Percentiles rank a stretch among this genome's conserved stretches.
These are phyloP conservation scores for Trididemnum clinides DNA, from an alignment of 23 tunicate species.

Conservation along the genomic window DNA sequence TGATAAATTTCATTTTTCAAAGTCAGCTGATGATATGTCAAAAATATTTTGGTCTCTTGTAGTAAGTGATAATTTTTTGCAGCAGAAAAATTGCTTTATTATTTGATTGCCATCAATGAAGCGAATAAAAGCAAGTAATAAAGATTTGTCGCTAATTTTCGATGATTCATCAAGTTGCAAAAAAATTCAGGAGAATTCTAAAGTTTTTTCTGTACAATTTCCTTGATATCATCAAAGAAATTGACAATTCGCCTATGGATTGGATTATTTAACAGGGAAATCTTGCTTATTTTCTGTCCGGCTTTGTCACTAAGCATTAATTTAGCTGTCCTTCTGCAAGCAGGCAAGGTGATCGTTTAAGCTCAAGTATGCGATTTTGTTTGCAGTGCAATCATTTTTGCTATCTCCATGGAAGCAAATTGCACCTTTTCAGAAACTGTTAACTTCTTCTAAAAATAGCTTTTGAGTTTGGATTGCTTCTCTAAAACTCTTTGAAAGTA, in stretches of 20 bases:
- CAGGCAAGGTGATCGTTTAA: neutral
- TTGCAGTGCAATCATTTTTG: neutral
- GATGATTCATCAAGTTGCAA: neutral
- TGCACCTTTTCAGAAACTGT: neutral
- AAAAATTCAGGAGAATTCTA: neutral
- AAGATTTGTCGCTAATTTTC: neutral
- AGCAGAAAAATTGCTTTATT: neutral
- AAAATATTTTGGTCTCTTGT: neutral
- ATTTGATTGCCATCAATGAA: neutral
- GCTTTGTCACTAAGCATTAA: neutral
- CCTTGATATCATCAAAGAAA: neutral
- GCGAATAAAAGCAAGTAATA: neutral
- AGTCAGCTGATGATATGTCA: neutral
- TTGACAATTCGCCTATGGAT: neutral
- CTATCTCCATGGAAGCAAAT: neutral
- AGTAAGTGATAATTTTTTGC: conserved; percentile 1
- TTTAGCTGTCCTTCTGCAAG: conserved; percentile 6
- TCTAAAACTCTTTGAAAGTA: neutral
- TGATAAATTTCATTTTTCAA: conserved; percentile 1
- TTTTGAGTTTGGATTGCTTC: neutral
- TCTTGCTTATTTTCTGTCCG: neutral
- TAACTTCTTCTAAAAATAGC: neutral
- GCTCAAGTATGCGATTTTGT: neutral
- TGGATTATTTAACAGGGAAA: neutral
- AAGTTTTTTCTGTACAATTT: conserved; percentile 1